phyloP scores from a whole-genome alignment of 2,888 invertebrate genomes.

The Coelopa pilipes region DNA sequence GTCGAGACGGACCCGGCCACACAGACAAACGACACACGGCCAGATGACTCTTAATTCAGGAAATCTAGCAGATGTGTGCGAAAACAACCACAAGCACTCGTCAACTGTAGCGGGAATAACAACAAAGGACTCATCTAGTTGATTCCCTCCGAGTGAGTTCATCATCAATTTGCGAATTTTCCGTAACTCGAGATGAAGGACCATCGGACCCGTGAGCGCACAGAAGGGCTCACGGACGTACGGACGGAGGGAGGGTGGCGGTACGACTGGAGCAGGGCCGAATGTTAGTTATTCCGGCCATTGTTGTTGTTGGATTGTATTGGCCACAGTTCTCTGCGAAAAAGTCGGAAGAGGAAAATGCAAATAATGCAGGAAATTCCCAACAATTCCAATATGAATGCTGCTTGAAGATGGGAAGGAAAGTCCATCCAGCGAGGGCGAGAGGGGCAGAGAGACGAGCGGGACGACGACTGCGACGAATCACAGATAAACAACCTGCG shows the following conservation, averaged over 20 bases:
- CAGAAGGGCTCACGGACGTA: neutral
- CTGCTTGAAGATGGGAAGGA: neutral
- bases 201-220: too few species aligned
- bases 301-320: slow-evolving; percentile 32
- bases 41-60: slow-evolving; percentile 29
- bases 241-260: neutral
- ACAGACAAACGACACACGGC: neutral
- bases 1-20: neutral
- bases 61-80: slow-evolving; percentile 22
- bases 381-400: slow-evolving; percentile 16
- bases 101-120: neutral
- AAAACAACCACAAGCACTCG: neutral
- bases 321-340: slow-evolving; percentile 18
- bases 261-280: too few species aligned
- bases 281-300: slow-evolving; percentile 39
- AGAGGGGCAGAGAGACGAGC: neutral
- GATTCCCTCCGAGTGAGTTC: slow-evolving; percentile 27
- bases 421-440: too few species aligned
- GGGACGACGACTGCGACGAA: too few species aligned
- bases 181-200: neutral
- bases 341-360: slow-evolving; percentile 15
- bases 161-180: slow-evolving; percentile 20
- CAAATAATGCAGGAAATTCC: slow-evolving; percentile 8
- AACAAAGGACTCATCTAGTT: slow-evolving; percentile 16
- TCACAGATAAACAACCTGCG: too few species aligned